phyloP scores from a whole-genome alignment of 2,888 invertebrate genomes.

The Ashinkailepas kermadecensis region DNA sequence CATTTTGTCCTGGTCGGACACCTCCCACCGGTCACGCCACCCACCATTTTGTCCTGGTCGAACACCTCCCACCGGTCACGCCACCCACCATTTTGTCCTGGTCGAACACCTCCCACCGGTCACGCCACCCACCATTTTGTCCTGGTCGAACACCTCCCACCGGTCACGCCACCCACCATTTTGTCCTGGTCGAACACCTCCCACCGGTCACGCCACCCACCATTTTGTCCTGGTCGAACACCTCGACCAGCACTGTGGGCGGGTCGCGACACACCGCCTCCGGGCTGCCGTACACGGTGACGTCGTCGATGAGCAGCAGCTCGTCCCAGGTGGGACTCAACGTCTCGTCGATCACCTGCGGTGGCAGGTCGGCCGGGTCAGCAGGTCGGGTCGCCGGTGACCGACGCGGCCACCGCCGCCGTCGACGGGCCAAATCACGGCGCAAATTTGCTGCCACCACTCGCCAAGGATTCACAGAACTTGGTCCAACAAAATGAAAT shows the following conservation, averaged over 20 bases:
- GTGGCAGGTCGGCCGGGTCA: not conserved
- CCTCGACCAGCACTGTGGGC: constrained; percentile 43
- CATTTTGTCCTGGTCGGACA: constrained; percentile 45
- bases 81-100: no score
- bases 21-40: no score
- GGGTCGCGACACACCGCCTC: constrained; percentile 37
- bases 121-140: no score
- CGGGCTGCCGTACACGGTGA: constrained; percentile 40
- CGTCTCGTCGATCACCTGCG: constrained; percentile 33
- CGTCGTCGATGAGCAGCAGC: constrained; percentile 44
- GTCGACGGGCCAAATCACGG: no score
- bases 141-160: constrained; percentile 46
- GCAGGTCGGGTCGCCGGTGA: no score
- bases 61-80: no score
- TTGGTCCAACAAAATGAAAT: no score
- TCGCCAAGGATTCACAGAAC: no score
- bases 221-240: constrained; percentile 44
- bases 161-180: no score
- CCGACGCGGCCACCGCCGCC: no score
- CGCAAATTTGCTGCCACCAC: no score
- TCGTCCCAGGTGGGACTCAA: constrained; percentile 48
- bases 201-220: not conserved
- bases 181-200: constrained; percentile 45
- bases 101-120: constrained; percentile 47
- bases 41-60: constrained; percentile 44